A percentile compares a stretch with the other conserved stretches of the same genome.
Evolutionary conservation across 2,888 invertebrate genomes (phyloP).

Genomic region (Apodemia zela): DNA sequence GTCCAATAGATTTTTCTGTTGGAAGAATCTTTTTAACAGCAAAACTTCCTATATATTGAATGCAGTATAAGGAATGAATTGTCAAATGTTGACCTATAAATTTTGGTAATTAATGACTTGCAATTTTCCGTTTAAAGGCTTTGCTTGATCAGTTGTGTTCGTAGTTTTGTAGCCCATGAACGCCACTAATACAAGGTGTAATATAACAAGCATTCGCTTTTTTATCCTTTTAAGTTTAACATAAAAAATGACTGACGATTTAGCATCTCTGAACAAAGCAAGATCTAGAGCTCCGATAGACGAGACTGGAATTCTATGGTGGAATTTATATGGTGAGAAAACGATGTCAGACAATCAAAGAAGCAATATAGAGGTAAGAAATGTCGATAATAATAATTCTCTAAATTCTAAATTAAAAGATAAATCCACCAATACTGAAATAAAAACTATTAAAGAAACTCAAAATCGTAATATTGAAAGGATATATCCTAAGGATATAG

Average conservation of each 20-base stretch:
- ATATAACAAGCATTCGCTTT: too few species aligned
- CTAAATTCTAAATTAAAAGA: slow-evolving; percentile 19
- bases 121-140: slow-evolving; percentile 22
- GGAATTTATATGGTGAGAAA: slow-evolving; percentile 40
- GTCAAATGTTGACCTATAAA: slow-evolving; percentile 12
- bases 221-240: not conserved
- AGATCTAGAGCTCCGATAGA: slow-evolving; percentile 65
- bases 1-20: too few species aligned
- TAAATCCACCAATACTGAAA: slow-evolving; percentile 27
- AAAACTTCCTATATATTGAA: not conserved
- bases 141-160: slow-evolving; percentile 2
- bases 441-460: slow-evolving; percentile 21
- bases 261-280: slow-evolving; percentile 47
- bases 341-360: not conserved
- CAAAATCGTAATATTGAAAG: slow-evolving; percentile 2
- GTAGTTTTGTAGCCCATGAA: slow-evolving; percentile 12
- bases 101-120: slow-evolving; percentile 29
- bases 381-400: slow-evolving; percentile 34
- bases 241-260: slow-evolving; percentile 42
- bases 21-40: too few species aligned
- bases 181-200: not conserved
- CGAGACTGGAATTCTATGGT: slow-evolving; percentile 50
- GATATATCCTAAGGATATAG: slow-evolving; percentile 50
- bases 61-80: not conserved
- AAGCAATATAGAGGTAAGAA: slow-evolving; percentile 31